A percentile compares a stretch with the other conserved stretches of the same genome.
Evolutionary conservation across 2,113 vertebrate genomes (phyloP).

Genomic region (Odontesthes bonariensis): DNA sequence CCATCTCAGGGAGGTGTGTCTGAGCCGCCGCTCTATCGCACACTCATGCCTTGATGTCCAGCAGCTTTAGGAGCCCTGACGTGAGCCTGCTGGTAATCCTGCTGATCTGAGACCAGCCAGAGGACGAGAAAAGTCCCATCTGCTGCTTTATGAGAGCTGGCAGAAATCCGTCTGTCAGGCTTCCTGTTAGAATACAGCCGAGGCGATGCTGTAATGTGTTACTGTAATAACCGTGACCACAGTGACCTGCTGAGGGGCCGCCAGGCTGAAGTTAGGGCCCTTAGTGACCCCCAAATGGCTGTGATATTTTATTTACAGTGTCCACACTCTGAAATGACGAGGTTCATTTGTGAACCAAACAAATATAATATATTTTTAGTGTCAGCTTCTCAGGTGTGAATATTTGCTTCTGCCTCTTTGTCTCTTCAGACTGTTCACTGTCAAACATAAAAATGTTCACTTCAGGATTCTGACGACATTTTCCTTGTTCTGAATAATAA

Average conservation of each 20-base stretch:
- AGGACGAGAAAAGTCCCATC: constrained; percentile 28
- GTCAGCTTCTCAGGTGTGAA: too few species aligned
- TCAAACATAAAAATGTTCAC: too few species aligned
- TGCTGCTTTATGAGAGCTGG: constrained; percentile 23
- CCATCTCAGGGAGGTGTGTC: constrained; percentile 53
- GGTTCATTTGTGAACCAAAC: background rate
- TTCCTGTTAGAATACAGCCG: background rate
- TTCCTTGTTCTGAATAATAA: too few species aligned
- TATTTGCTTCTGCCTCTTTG: too few species aligned
- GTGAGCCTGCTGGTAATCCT: constrained; percentile 23
- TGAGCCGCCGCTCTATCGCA: constrained; percentile 52
- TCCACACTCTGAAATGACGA: background rate
- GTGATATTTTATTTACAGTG: too few species aligned
- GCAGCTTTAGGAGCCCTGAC: constrained; percentile 11
- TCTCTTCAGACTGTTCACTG: too few species aligned
- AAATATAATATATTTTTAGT: background rate
- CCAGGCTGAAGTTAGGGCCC: background rate
- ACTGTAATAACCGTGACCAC: background rate
- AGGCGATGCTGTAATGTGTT: background rate
- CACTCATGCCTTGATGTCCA: constrained; percentile 37
- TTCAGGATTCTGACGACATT: too few species aligned
- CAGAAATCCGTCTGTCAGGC: background rate
- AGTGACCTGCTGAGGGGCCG: background rate
- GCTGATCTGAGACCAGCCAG: background rate
- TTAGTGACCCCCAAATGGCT: background rate